Conservation (phyloP, 2,113 vertebrate genomes). For the Nymphicus hollandicus region DNA sequence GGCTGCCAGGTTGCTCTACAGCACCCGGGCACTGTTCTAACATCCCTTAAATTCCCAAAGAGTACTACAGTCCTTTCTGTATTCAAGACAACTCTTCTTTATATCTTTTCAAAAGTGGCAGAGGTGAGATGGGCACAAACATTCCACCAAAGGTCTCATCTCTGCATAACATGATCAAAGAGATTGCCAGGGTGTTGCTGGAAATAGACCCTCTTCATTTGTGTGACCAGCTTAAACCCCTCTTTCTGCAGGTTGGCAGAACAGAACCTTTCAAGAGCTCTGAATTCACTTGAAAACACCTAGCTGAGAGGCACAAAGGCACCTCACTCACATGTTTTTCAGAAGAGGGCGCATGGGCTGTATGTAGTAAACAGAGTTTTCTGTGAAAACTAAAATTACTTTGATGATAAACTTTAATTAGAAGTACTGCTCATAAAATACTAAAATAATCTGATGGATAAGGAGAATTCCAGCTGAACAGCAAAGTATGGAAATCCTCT, state of each 20-base stretch:
- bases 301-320: neutral
- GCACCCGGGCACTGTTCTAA: neutral
- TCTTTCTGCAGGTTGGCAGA: neutral
- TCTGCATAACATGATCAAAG: accelerated
- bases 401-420: neutral
- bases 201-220: neutral
- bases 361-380: neutral
- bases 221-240: neutral
- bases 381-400: neutral
- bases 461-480: neutral
- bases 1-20: neutral
- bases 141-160: neutral
- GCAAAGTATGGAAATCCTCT: neutral
- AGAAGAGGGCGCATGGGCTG: neutral
- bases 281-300: neutral
- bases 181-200: accelerated
- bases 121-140: neutral
- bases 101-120: accelerated
- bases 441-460: neutral
- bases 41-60: neutral
- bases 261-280: neutral
- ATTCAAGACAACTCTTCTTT: accelerated
- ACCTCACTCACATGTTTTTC: accelerated
- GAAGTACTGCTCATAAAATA: neutral
- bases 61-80: accelerated